Conservation (phyloP, 1,140 invertebrate species). For the Saxidomus purpurata region DNA sequence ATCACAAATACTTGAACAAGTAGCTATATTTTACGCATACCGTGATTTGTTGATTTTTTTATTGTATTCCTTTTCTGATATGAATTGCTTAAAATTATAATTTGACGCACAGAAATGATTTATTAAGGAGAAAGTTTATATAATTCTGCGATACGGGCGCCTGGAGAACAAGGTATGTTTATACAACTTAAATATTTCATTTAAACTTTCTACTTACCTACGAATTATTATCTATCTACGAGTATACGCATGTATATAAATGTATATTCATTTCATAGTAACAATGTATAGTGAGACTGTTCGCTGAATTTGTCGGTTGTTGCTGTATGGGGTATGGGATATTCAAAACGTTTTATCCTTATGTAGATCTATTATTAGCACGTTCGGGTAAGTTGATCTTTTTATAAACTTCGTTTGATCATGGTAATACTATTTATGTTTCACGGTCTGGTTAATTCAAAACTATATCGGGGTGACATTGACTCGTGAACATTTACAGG, state of each 20-base stretch:
- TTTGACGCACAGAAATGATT: neutral
- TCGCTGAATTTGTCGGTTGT: too few relatives aligned
- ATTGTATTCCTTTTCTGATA: neutral
- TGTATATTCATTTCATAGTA: too few relatives aligned
- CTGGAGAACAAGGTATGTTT: neutral
- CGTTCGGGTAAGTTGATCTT: too few relatives aligned
- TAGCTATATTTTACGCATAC: neutral
- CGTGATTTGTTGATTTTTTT: neutral
- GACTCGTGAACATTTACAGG: too few relatives aligned
- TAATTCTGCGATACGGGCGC: neutral
- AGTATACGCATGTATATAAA: neutral
- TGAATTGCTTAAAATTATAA: neutral
- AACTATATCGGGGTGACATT: too few relatives aligned
- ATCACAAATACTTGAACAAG: neutral
- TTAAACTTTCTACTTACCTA: neutral
- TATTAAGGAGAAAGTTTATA: neutral
- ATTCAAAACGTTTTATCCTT: too few relatives aligned
- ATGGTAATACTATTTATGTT: too few relatives aligned
- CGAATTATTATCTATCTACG: neutral
- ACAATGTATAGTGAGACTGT: too few relatives aligned
- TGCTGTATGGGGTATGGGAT: too few relatives aligned
- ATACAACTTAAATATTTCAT: conserved; percentile 21
- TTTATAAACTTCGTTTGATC: too few relatives aligned
- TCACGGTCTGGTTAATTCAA: too few relatives aligned
- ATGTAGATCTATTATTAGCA: too few relatives aligned